Evolutionary conservation across 2,888 invertebrate species (phyloP).

Genomic region (Drosophila acutilabella): DNA sequence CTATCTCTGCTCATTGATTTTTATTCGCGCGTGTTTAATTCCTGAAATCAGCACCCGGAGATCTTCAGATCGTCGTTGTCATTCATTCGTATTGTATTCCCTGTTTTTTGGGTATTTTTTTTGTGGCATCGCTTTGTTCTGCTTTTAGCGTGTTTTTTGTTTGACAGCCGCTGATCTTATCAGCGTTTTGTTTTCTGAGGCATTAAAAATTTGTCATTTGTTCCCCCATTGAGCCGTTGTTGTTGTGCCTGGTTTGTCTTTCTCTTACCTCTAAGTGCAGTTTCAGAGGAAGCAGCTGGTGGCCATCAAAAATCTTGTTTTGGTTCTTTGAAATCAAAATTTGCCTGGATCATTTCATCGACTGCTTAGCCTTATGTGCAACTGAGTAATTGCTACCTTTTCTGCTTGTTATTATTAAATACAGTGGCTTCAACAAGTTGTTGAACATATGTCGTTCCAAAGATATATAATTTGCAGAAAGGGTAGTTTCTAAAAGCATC

Average conservation of each 20-base stretch:
- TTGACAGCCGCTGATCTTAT: constrained; percentile 79
- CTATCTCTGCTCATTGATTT: constrained; percentile 66
- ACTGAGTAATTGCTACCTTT: constrained; percentile 51
- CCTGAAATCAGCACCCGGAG: constrained; percentile 71
- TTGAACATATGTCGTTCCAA: constrained; percentile 21
- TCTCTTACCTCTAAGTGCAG: constrained; percentile 29
- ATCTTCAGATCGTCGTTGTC: constrained; percentile 72
- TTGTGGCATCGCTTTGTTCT: constrained; percentile 67
- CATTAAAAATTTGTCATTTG: constrained; percentile 80
- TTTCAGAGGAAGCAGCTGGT: constrained; percentile 71
- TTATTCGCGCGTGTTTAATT: constrained; percentile 80
- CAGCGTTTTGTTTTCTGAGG: constrained; percentile 76
- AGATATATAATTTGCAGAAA: not conserved
- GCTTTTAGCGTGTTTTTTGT: constrained; percentile 47
- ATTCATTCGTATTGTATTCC: constrained; percentile 58
- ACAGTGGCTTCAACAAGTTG: constrained; percentile 18
- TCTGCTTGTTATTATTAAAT: constrained; percentile 30
- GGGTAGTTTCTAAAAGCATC: not conserved
- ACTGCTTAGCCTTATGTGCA: constrained; percentile 36
- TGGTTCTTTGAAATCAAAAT: constrained; percentile 21
- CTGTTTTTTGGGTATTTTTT: constrained; percentile 26
- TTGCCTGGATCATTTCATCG: constrained; percentile 48
- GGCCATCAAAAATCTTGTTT: constrained; percentile 9
- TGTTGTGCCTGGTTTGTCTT: constrained; percentile 40
- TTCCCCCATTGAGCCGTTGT: constrained; percentile 42